A percentile compares a stretch with the other conserved stretches of the same genome.
Conservation (phyloP, 2,888 invertebrate species). For the Thecophora atra region DNA sequence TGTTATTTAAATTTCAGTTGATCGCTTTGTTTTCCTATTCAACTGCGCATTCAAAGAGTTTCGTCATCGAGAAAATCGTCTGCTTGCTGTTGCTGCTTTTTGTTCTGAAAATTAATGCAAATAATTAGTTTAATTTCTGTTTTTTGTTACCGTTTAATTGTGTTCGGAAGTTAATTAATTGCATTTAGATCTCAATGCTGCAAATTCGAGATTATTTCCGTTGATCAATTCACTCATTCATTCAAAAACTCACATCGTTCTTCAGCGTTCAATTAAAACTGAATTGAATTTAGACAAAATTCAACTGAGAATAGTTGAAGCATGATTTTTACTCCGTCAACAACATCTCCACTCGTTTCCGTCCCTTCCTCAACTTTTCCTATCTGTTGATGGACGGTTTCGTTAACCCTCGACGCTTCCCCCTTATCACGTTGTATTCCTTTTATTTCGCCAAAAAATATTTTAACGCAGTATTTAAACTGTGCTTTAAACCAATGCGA, state of each 20-base stretch:
- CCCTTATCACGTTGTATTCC: no score
- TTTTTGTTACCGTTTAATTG: conserved; percentile 29
- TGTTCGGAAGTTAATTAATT: conserved; percentile 31
- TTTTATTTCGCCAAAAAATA: no score
- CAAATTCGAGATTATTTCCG: background rate
- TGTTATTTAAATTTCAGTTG: background rate
- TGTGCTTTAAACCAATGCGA: background rate
- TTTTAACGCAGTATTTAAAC: background rate
- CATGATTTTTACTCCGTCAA: background rate
- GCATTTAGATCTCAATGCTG: background rate
- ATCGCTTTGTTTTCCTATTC: background rate
- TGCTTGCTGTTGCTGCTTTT: conserved; percentile 3
- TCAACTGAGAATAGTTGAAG: no score
- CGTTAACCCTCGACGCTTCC: no score
- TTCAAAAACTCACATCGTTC: no score
- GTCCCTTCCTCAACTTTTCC: no score
- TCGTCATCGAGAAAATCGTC: conserved; percentile 26
- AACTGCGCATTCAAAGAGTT: background rate
- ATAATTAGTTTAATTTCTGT: conserved; percentile 25
- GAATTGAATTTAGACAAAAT: background rate
- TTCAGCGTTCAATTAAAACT: background rate
- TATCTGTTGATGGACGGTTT: no score
- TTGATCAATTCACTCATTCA: background rate
- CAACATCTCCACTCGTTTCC: background rate
- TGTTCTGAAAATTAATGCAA: conserved; percentile 15